Evolutionary conservation across 2,888 invertebrate species (phyloP).

Genomic region (Eilema caniola): DNA sequence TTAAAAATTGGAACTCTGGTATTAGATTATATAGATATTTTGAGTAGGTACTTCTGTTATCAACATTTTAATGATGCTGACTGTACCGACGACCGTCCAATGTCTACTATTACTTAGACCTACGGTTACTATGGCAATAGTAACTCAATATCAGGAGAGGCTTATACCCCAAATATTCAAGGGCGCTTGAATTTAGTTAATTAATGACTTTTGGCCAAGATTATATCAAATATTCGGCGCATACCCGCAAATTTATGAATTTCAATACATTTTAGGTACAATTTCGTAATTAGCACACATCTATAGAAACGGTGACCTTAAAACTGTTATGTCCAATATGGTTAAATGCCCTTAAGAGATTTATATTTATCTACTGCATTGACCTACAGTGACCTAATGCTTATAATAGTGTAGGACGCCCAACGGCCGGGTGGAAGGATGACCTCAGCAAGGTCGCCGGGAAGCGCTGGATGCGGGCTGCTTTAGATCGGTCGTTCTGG

Average conservation of each 20-base stretch:
- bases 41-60: too few species aligned
- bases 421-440: too few species aligned
- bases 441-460: too few species aligned
- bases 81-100: too few species aligned
- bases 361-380: not conserved
- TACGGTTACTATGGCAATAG: not conserved
- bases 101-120: not conserved
- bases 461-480: too few species aligned
- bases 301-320: not conserved
- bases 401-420: too few species aligned
- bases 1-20: too few species aligned
- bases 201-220: conserved; percentile 12
- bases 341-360: not conserved
- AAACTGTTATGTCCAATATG: not conserved
- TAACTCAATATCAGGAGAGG: conserved; percentile 8
- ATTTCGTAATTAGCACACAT: conserved; percentile 10
- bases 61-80: too few species aligned
- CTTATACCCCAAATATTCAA: conserved; percentile 8
- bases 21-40: too few species aligned
- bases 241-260: conserved; percentile 12
- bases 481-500: too few species aligned
- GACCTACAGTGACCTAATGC: too few species aligned
- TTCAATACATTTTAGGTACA: conserved; percentile 11
- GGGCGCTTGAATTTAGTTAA: conserved; percentile 16
- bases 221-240: conserved; percentile 7